phyloP scores from a whole-genome alignment of 2,888 invertebrate species.

The Eurytoma californica region DNA sequence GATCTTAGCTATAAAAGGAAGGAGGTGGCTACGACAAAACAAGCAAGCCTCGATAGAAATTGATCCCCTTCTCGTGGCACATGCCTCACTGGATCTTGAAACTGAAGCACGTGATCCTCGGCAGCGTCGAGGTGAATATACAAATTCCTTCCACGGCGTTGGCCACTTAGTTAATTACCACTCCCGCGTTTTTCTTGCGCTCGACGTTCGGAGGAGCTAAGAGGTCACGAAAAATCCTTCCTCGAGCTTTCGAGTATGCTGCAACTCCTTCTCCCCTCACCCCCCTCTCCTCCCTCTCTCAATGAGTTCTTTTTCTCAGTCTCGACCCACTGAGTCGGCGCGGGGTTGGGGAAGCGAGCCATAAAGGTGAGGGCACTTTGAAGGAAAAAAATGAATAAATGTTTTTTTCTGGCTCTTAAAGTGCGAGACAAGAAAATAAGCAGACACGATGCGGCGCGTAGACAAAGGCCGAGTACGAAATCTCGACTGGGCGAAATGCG shows the following conservation, averaged over 20 bases:
- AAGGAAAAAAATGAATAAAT: conserved; percentile 41
- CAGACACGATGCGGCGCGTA: conserved; percentile 7
- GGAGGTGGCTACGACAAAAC: neutral
- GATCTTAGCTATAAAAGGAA: neutral
- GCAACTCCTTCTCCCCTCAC: conserved; percentile 18
- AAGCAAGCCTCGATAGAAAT: conserved; percentile 19
- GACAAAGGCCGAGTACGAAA: conserved; percentile 10
- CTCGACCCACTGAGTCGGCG: neutral
- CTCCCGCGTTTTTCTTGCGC: conserved; percentile 15
- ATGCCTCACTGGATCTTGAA: conserved; percentile 2
- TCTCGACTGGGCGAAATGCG: conserved; percentile 13
- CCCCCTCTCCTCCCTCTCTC: neutral
- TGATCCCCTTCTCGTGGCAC: conserved; percentile 13
- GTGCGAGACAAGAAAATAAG: conserved; percentile 23
- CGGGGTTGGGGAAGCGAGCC: neutral
- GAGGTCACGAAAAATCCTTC: neutral
- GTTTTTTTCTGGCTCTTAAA: neutral
- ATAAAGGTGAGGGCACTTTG: conserved; percentile 15
- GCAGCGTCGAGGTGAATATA: neutral
- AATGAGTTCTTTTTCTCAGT: neutral
- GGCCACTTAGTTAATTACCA: conserved; percentile 38
- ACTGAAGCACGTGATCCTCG: neutral
- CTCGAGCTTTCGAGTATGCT: conserved; percentile 9
- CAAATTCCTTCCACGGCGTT: conserved; percentile 12
- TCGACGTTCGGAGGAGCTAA: neutral